Evolutionary conservation across 2,113 vertebrate genomes (phyloP).

Genomic region (Tetrao urogallus): DNA sequence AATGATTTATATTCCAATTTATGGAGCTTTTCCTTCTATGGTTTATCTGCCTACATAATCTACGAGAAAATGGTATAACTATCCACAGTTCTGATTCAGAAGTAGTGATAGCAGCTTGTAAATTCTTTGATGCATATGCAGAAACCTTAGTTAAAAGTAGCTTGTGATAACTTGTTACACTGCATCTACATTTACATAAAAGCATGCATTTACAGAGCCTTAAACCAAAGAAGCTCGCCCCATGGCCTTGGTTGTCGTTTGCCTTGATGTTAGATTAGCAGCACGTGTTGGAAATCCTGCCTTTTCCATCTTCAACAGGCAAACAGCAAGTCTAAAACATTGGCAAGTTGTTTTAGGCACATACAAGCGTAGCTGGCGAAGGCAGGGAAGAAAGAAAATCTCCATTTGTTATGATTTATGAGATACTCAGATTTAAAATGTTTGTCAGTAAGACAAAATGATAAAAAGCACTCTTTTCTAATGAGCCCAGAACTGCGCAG

Average conservation of each 20-base stretch:
- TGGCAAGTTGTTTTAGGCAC: rapidly evolving
- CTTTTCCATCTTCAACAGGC: not conserved
- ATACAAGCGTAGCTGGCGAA: not conserved
- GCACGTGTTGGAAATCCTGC: rapidly evolving
- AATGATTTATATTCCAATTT: not conserved
- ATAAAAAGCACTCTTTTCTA: not conserved
- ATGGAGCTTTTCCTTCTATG: not conserved
- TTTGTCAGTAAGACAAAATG: not conserved
- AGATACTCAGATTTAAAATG: not conserved
- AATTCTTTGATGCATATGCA: not conserved
- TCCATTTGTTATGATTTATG: not conserved
- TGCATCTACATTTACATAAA: not conserved
- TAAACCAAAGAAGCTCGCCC: not conserved
- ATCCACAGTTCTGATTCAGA: not conserved
- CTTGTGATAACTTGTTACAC: not conserved
- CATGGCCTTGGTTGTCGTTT: not conserved
- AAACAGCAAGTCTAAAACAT: not conserved
- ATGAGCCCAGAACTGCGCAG: not conserved
- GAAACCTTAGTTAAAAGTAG: not conserved
- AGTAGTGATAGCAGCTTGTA: not conserved
- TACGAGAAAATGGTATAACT: not conserved
- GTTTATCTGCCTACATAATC: not conserved
- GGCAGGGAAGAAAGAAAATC: not conserved
- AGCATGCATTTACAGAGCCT: not conserved
- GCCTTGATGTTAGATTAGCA: not conserved